phyloP scores from a whole-genome alignment of 2,113 vertebrate species.

The Osmerus eperlanus region DNA sequence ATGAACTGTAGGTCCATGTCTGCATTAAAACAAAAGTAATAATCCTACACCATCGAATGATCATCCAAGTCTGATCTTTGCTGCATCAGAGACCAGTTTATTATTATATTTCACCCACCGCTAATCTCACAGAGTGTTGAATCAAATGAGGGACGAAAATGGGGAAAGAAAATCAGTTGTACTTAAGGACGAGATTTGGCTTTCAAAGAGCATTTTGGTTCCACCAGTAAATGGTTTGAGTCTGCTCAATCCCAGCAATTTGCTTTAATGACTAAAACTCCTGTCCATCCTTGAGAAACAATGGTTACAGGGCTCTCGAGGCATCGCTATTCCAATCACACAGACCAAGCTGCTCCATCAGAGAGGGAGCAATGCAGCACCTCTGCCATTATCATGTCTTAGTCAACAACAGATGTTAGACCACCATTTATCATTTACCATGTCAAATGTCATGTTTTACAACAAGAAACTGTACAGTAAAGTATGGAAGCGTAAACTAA shows the following conservation, averaged over 20 bases:
- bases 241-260: slow-evolving; percentile 42
- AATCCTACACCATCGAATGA: background rate
- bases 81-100: slow-evolving; percentile 6
- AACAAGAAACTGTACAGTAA: too few species aligned
- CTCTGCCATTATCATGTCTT: too few species aligned
- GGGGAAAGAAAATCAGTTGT: slow-evolving; percentile 27
- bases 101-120: slow-evolving; percentile 32
- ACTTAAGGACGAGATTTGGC: slow-evolving; percentile 22
- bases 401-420: too few species aligned
- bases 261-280: slow-evolving; percentile 38
- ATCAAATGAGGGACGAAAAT: slow-evolving; percentile 18
- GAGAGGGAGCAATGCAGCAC: background rate
- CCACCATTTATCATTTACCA: too few species aligned
- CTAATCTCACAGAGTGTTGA: slow-evolving; percentile 15
- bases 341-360: slow-evolving; percentile 34
- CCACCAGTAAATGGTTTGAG: slow-evolving; percentile 31
- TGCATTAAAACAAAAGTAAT: background rate
- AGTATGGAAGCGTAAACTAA: too few species aligned
- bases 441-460: too few species aligned
- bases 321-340: slow-evolving; percentile 56
- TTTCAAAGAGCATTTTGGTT: slow-evolving; percentile 25
- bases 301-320: slow-evolving; percentile 29
- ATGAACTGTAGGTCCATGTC: background rate
- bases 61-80: background rate
- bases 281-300: slow-evolving; percentile 33